These are phyloP conservation scores for Malurus splendens DNA, from an alignment of 2,797 vertebrate species.

Conservation along the genomic window DNA sequence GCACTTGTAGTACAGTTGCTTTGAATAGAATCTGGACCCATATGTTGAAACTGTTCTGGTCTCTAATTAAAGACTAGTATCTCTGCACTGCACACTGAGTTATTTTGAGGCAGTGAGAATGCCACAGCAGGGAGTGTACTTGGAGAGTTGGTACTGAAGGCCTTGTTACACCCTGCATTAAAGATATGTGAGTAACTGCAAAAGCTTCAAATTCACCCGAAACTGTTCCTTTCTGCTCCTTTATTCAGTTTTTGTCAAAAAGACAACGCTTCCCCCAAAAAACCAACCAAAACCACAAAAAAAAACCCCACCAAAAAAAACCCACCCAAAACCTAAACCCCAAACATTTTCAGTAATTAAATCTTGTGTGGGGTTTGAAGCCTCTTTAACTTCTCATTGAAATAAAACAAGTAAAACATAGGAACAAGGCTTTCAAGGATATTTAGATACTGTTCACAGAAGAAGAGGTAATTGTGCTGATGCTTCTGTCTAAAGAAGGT, in stretches of 20 bases:
- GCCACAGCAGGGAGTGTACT: constrained; percentile 60
- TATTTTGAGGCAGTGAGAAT: constrained; percentile 59
- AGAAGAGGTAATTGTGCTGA: neutral
- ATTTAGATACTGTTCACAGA: neutral
- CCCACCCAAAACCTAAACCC: neutral
- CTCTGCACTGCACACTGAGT: constrained; percentile 44
- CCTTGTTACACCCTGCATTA: constrained; percentile 35
- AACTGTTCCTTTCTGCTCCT: neutral
- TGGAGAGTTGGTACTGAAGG: constrained; percentile 22
- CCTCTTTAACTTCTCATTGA: neutral
- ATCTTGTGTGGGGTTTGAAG: neutral
- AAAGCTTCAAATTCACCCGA: constrained; percentile 23
- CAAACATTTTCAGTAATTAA: neutral
- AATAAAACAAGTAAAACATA: neutral
- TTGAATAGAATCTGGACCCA: constrained; percentile 50
- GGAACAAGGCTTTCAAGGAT: neutral
- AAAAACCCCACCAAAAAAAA: neutral
- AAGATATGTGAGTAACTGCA: constrained; percentile 18
- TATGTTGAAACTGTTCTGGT: constrained; percentile 52
- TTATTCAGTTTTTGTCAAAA: neutral
- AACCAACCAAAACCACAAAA: neutral
- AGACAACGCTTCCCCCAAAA: accelerated
- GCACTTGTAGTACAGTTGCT: constrained; percentile 18
- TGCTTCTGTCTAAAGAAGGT: neutral
- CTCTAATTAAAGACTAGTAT: constrained; percentile 60